Evolutionary conservation across 2,797 vertebrate species (phyloP), one percentile per base, ranked within the genome.

Genomic region (Falco berigora): DNA sequence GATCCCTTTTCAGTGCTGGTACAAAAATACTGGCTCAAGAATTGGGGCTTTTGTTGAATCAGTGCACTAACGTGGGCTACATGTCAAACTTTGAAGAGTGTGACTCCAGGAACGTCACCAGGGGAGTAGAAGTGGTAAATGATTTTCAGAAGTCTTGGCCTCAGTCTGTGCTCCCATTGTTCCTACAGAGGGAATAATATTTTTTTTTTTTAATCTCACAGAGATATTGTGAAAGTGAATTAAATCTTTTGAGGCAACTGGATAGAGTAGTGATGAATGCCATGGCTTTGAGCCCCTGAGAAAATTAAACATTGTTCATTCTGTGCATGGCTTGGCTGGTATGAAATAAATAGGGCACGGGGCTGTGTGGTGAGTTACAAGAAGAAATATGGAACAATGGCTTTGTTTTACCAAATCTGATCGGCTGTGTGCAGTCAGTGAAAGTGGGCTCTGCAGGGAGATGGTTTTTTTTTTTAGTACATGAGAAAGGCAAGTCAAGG

Each of bases 51-150:
- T 15, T 20, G n/a, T 34, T 32, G 30, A 12, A 12, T 50, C 52
- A 3, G 0, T 22, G 32, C 25, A 2, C 20, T 19, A 18, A 15
- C 0, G 3, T 42, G 62, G 25, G 30, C 44, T n/a, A 3, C 1
- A 0, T 34, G 42, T 62, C 34, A 13, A 6, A 20, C 12, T 27
- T 20, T 0, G 9, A 17, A 34, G 19, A 16, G 24, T 12, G 18
- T 6, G 8, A 56, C 49, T 74, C 32, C 49, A 25, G 49, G 44
- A n/a, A 5, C 12, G 3, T 52, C 40, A 11, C 13, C 10, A 11
- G 50, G 30, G 17, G 32, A 25, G 25, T 40, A 71, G 15, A 36
- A 15, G 10, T 6, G 28, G 49, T 46, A 68, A 19, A 12, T 34
- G n/a, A n/a, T 52, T 36, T 32, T 30, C 17, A 4, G 17, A 24